Percentiles rank a stretch among this genome's conserved stretches.
Evolutionary conservation across 2,888 invertebrate genomes (phyloP).

Genomic region (Cantharis lateralis): DNA sequence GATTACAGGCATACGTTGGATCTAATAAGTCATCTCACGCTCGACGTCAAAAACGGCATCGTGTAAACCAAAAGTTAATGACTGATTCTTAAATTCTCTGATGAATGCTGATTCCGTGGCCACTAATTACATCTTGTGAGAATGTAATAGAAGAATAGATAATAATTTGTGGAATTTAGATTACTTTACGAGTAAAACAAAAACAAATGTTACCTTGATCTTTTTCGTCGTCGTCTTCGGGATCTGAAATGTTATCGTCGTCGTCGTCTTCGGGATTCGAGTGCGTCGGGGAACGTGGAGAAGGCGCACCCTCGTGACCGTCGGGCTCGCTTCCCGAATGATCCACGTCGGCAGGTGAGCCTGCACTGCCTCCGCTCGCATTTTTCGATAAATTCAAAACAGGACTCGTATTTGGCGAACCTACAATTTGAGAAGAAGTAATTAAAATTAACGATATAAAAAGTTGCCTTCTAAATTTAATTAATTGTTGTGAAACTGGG

Average conservation of each 20-base stretch:
- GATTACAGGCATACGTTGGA: constrained; percentile 23
- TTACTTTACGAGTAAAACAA: constrained; percentile 7
- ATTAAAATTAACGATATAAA: constrained; percentile 22
- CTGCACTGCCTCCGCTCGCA: constrained; percentile 74
- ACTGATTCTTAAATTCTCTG: constrained; percentile 32
- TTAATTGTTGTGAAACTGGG: constrained; percentile 55
- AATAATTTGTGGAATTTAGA: constrained; percentile 14
- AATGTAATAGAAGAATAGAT: constrained; percentile 14
- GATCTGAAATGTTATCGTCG: constrained; percentile 86
- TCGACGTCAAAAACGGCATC: constrained; percentile 16
- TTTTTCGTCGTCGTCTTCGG: constrained; percentile 83
- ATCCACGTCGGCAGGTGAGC: constrained; percentile 67
- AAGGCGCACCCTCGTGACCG: constrained; percentile 62
- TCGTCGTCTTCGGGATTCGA: constrained; percentile 79
- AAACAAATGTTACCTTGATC: constrained; percentile 68
- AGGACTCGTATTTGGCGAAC: constrained; percentile 87
- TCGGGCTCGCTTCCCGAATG: constrained; percentile 69
- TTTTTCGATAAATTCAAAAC: constrained; percentile 90
- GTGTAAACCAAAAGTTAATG: constrained; percentile 33
- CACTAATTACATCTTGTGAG: constrained; percentile 34
- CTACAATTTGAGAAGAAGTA: constrained; percentile 56
- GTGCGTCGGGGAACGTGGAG: constrained; percentile 64
- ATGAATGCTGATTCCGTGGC: constrained; percentile 29
- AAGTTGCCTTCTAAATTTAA: constrained; percentile 42
- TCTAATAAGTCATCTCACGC: constrained; percentile 24